phyloP scores from a whole-genome alignment of 2,888 invertebrate species.

The Nephrotoma guestfalica region DNA sequence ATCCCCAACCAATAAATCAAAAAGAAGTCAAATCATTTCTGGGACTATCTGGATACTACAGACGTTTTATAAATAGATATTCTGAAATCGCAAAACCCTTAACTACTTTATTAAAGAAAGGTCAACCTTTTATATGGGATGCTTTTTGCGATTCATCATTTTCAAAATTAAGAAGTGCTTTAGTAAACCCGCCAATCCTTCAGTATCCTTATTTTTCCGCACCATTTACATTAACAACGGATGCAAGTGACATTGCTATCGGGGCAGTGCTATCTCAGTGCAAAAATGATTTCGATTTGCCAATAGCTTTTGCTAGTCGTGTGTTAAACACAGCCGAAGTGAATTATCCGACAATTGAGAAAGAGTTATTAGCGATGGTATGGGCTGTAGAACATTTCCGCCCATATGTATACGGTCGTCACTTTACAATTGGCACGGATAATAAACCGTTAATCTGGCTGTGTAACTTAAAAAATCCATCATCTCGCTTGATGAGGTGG shows the following conservation, averaged over 20 bases:
- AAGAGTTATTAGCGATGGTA: conserved; percentile 15
- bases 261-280: conserved; percentile 14
- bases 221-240: conserved; percentile 18
- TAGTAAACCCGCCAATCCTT: too few species aligned
- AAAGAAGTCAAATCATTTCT: conserved; percentile 18
- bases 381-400: too few species aligned
- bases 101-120: too few species aligned
- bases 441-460: too few species aligned
- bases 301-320: conserved; percentile 9
- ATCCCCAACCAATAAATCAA: conserved; percentile 11
- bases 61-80: conserved; percentile 17
- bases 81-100: too few species aligned
- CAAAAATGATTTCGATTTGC: too few species aligned
- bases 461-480: too few species aligned
- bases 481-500: too few species aligned
- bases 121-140: neutral
- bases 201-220: conserved; percentile 18
- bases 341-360: neutral
- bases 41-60: conserved; percentile 21
- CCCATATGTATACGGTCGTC: too few species aligned
- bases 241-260: conserved; percentile 13
- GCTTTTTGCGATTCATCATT: neutral
- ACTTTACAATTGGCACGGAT: conserved; percentile 18
- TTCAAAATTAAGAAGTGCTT: too few species aligned
- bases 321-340: conserved; percentile 15